phyloP scores from a whole-genome alignment of 30 jellyfish, hydroid and myxozoan species.

The Aurelia sp. region DNA sequence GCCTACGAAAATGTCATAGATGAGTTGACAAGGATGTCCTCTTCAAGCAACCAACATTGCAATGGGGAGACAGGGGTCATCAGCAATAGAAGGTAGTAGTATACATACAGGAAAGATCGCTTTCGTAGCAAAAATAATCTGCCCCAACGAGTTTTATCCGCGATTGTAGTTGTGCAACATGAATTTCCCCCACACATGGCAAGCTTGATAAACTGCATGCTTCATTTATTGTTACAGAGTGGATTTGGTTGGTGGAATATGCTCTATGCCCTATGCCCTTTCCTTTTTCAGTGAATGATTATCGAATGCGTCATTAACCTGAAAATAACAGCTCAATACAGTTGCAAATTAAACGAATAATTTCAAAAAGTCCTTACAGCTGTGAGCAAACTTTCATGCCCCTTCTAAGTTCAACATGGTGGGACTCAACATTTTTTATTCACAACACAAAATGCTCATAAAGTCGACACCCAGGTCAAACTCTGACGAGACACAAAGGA shows the following conservation, averaged over 20 bases:
- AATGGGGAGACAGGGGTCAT: too few relatives aligned
- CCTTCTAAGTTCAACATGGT: neutral
- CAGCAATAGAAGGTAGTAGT: too few relatives aligned
- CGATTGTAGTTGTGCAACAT: conserved; percentile 9
- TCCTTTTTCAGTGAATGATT: conserved; percentile 34
- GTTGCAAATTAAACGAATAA: neutral
- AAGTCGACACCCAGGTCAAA: too few relatives aligned
- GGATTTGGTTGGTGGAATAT: conserved; percentile 46
- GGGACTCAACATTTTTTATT: neutral
- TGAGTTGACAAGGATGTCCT: too few relatives aligned
- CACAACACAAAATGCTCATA: too few relatives aligned
- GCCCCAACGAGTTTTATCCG: too few relatives aligned
- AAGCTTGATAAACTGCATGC: conserved; percentile 41
- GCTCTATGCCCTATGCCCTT: conserved; percentile 23
- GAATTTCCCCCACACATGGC: conserved; percentile 40
- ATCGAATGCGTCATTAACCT: conserved; percentile 38
- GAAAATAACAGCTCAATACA: neutral
- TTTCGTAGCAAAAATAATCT: too few relatives aligned
- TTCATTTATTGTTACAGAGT: conserved; percentile 35
- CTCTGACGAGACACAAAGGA: too few relatives aligned
- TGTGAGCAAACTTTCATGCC: too few relatives aligned
- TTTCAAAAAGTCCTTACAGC: neutral
- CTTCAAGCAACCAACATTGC: too few relatives aligned
- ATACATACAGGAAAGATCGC: conserved; percentile 37
- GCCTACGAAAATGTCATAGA: too few relatives aligned